These are phyloP conservation scores for Sminthurinus aureus DNA, from an alignment of 2,888 invertebrate genomes.

Conservation along the genomic window DNA sequence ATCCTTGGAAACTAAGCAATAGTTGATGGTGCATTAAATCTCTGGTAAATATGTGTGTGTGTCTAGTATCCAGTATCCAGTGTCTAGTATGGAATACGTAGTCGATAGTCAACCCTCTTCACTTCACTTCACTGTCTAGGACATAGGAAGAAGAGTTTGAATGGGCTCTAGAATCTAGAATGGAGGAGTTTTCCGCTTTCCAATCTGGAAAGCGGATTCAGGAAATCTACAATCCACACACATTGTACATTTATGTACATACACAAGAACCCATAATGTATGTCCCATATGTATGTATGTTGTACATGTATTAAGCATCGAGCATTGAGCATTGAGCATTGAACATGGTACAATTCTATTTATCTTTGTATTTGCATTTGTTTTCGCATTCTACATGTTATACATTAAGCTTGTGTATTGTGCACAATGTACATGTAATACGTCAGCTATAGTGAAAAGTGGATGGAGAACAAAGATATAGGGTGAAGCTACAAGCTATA, in stretches of 20 bases:
- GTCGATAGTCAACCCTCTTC: slow-evolving; percentile 6
- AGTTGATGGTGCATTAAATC: slow-evolving; percentile 52
- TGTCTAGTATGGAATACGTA: background rate
- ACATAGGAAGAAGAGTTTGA: background rate
- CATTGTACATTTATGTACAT: background rate
- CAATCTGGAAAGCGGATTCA: background rate
- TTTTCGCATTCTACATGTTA: too few species aligned
- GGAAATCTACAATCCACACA: background rate
- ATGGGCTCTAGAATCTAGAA: background rate
- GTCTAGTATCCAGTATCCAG: background rate
- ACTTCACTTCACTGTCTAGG: background rate
- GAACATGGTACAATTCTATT: background rate
- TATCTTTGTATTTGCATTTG: background rate
- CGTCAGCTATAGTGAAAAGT: background rate
- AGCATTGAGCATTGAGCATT: too few species aligned
- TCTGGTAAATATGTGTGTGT: slow-evolving; percentile 31
- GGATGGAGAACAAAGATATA: too few species aligned
- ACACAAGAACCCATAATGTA: too few species aligned
- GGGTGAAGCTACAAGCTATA: too few species aligned
- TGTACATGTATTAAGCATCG: background rate
- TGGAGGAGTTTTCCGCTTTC: background rate
- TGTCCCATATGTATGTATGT: background rate
- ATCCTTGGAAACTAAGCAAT: slow-evolving; percentile 50
- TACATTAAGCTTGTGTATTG: background rate
- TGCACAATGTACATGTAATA: too few species aligned